Percentiles rank a stretch among this genome's conserved stretches.
Conservation (phyloP, 1,140 invertebrate species). For the Halesus radiatus region DNA sequence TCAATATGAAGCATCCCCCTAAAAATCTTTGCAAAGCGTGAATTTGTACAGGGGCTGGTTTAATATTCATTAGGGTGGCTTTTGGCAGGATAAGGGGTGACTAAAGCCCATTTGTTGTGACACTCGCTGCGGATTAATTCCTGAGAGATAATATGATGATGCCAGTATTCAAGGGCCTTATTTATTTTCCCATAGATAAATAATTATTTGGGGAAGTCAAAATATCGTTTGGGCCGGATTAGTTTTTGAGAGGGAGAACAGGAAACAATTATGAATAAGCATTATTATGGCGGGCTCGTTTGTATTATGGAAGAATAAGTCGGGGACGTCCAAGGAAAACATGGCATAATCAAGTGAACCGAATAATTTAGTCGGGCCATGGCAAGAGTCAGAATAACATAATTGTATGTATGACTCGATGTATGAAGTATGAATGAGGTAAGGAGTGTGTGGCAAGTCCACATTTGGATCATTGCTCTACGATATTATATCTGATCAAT, state of each 20-base stretch:
- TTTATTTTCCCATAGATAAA: constrained; percentile 14
- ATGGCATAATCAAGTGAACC: no score
- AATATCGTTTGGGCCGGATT: background rate
- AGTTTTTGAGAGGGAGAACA: background rate
- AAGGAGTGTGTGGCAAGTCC: no score
- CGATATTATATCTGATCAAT: no score
- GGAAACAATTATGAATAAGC: background rate
- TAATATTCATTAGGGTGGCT: constrained; percentile 22
- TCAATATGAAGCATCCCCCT: no score
- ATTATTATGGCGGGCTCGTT: no score
- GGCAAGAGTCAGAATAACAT: no score
- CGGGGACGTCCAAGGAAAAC: no score
- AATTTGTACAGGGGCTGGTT: background rate
- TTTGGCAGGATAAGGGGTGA: background rate
- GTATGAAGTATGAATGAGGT: no score
- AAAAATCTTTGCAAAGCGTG: background rate
- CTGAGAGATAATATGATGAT: background rate
- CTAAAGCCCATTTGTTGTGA: constrained; percentile 6
- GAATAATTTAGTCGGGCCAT: no score
- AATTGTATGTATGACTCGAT: no score
- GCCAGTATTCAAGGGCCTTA: background rate
- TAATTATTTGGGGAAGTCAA: constrained; percentile 3
- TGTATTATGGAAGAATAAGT: no score
- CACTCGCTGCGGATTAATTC: constrained; percentile 19
- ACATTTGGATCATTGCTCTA: no score